Evolutionary conservation across 2,113 vertebrate species (phyloP).

Genomic region (Agelaius phoeniceus): DNA sequence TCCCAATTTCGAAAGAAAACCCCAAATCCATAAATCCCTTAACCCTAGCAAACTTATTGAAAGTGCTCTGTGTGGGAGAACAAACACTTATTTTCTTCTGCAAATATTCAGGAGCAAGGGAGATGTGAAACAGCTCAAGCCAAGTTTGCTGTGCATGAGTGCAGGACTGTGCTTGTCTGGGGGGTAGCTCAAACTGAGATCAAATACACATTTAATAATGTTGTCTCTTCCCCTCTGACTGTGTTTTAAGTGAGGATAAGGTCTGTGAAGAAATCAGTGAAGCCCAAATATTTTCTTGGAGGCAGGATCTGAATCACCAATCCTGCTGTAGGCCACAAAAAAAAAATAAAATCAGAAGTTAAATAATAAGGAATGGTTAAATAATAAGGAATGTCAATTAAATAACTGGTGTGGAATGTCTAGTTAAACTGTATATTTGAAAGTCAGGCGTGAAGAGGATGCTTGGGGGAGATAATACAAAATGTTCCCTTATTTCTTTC

Average conservation of each 20-base stretch:
- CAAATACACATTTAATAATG: neutral
- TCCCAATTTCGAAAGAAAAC: neutral
- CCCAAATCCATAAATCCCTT: neutral
- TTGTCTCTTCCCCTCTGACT: neutral
- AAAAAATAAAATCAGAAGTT: too few relatives aligned
- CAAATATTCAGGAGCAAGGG: neutral
- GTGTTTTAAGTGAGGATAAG: neutral
- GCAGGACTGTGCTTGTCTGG: neutral
- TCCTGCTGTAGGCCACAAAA: neutral
- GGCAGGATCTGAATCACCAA: fast-evolving
- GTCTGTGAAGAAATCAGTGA: neutral
- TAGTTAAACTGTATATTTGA: neutral
- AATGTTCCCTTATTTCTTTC: neutral
- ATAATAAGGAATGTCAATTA: neutral
- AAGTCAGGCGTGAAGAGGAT: neutral
- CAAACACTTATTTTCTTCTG: neutral
- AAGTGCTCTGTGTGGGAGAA: neutral
- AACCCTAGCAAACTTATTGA: neutral
- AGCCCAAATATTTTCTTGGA: neutral
- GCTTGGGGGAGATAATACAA: neutral
- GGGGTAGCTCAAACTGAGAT: neutral
- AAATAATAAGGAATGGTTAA: neutral
- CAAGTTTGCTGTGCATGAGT: neutral
- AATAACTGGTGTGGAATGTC: neutral
- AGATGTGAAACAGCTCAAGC: neutral